Evolutionary conservation across 2,888 invertebrate species (phyloP), one percentile per base, ranked within the genome.

Genomic region (Trissolcus brochymenae): DNA sequence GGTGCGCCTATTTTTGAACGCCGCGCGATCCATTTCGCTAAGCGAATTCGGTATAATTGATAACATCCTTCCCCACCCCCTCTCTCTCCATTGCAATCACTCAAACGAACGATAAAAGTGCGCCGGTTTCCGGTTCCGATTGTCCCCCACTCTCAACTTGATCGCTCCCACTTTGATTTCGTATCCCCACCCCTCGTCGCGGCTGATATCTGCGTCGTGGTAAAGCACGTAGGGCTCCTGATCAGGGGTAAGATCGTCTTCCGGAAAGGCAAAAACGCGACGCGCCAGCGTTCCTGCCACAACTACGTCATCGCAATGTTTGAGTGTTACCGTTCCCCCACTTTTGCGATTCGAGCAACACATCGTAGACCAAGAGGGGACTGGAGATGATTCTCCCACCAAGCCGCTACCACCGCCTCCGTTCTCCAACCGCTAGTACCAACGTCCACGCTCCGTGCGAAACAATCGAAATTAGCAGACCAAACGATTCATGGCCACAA

Each of bases 241-340:
- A 76, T 75, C 64, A 80, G 76, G 76, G 79, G 77, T 78, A 72
- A 71, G 59, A 70, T 79, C 78, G 81, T 80, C 82, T 83, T 81
- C 81, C 82, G 82, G 77, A 72, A 77, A 79, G 81, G 83, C 82
- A 85, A 86, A 86, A 84, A 84, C 85, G 82, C 84, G 84, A 83
- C 84, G 84, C 82, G 79, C 78, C 79, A 82, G 79, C 85, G 87
- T 85, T 86, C 85, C 86, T 86, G 84, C 85, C 87, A 82, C 80
- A 82, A 85, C 87, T 87, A 87, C 87, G 87, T 87, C 87, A 88
- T 87, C 82, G 83, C 82, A 85, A 85, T 86, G 86, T 87, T 87
- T 87, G 87, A 85, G 85, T 86, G 84, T 82, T 84, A 84, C 83
- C 81, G 83, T 85, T 86, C 86, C 87, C 88, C 87, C 86, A 85